Conservation (phyloP, 2,888 invertebrate genomes). For the Balanococcus diminutus region DNA sequence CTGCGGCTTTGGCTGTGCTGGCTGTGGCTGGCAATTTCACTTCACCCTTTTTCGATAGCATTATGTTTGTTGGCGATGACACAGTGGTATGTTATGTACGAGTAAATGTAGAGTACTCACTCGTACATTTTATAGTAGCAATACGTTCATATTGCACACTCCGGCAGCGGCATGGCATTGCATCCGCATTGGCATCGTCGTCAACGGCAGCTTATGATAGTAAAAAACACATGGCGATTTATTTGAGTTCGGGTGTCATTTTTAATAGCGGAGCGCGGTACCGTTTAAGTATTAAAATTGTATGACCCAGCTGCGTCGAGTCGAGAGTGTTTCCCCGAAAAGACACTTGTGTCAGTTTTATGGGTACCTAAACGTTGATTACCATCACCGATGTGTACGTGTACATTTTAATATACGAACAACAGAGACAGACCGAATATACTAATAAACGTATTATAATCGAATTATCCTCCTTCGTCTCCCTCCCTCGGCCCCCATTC, state of each 20-base stretch:
- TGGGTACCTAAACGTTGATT: neutral
- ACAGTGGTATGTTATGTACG: neutral
- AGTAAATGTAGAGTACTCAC: neutral
- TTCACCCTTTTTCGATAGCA: neutral
- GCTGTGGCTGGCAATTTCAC: neutral
- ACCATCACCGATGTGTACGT: neutral
- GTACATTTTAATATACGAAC: neutral
- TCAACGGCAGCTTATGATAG: neutral
- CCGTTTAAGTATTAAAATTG: neutral
- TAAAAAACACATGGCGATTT: slow-evolving; percentile 21
- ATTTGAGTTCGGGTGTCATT: slow-evolving; percentile 6
- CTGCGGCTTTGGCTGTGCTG: too few relatives aligned
- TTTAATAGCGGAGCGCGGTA: slow-evolving; percentile 17
- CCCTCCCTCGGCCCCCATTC: too few relatives aligned
- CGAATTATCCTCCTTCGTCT: neutral
- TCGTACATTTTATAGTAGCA: neutral
- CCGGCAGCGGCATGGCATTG: neutral
- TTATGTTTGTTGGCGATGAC: neutral
- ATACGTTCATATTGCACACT: neutral
- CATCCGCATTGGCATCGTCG: too few relatives aligned
- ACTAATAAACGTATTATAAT: neutral
- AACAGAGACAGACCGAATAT: neutral
- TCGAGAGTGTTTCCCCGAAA: neutral
- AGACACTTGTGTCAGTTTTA: slow-evolving; percentile 20
- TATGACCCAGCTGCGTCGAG: neutral